These are phyloP conservation scores for Paradisaea rubra DNA, from an alignment of 2,113 vertebrate genomes.

Conservation along the genomic window DNA sequence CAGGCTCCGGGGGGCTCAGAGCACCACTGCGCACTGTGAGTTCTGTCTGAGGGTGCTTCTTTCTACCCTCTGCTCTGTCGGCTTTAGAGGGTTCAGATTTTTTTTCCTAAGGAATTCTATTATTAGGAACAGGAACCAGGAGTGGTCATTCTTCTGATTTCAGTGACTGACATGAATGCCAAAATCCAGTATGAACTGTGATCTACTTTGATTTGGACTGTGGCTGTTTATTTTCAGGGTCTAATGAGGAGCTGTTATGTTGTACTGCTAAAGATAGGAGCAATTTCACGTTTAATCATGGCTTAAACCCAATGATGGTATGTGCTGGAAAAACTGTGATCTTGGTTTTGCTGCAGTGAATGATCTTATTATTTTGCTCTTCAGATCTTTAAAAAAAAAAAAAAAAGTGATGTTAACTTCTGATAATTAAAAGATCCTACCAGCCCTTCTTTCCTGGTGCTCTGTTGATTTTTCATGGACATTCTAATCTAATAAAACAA, in stretches of 20 bases:
- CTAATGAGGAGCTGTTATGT: conserved; percentile 24
- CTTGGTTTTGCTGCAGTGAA: neutral
- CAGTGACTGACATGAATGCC: neutral
- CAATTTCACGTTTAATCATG: conserved; percentile 22
- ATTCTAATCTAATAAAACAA: neutral
- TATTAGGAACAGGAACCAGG: neutral
- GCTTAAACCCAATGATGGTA: conserved; percentile 21
- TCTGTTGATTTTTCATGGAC: conserved; percentile 11
- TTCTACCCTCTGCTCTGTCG: neutral
- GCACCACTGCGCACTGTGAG: neutral
- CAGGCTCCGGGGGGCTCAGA: neutral
- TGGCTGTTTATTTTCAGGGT: conserved; percentile 9
- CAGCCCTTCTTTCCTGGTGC: neutral
- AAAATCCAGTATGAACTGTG: conserved; percentile 21
- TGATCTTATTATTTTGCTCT: conserved; percentile 11
- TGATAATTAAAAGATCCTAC: neutral
- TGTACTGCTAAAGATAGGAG: neutral
- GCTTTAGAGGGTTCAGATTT: neutral
- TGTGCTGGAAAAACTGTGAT: neutral
- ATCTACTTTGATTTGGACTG: neutral
- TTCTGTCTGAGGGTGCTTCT: neutral
- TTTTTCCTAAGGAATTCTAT: neutral
- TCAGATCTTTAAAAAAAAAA: neutral
- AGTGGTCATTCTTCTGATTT: conserved; percentile 7
- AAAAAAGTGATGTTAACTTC: neutral